phyloP scores from a whole-genome alignment of 2,113 vertebrate genomes.

The Nerophis lumbriciformis region DNA sequence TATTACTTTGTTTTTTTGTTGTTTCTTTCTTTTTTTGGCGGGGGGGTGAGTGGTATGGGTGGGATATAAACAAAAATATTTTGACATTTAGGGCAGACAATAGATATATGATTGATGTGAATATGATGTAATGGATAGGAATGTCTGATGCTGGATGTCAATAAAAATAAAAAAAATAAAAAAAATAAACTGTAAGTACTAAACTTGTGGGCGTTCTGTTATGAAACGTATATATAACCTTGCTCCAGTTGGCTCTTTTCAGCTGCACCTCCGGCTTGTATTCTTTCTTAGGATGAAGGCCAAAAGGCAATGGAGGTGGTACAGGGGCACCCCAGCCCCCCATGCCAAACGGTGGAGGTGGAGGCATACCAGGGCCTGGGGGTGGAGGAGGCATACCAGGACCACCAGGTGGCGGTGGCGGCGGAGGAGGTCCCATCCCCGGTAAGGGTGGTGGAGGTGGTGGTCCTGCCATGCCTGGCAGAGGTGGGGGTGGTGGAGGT shows the following conservation, averaged over 20 bases:
- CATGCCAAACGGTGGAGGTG: slow-evolving; percentile 64
- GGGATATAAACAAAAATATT: too few species aligned
- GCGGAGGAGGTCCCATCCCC: slow-evolving; percentile 52
- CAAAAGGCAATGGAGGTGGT: slow-evolving; percentile 68
- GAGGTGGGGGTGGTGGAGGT: slow-evolving; percentile 13
- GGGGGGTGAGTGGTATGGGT: too few species aligned
- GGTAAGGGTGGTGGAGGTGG: slow-evolving; percentile 16
- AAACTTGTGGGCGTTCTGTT: too few species aligned
- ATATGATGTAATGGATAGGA: too few species aligned
- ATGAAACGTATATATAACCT: slow-evolving; percentile 67
- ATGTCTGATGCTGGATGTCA: too few species aligned
- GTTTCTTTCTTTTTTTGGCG: too few species aligned
- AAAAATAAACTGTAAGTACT: too few species aligned
- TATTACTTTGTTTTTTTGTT: too few species aligned
- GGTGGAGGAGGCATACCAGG: slow-evolving; percentile 68
- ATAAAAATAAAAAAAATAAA: too few species aligned
- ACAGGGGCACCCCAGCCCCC: slow-evolving; percentile 53
- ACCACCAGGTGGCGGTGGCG: slow-evolving; percentile 65
- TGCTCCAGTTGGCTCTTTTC: slow-evolving; percentile 80
- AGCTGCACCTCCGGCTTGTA: slow-evolving; percentile 80
- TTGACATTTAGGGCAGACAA: too few species aligned
- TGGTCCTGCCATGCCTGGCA: slow-evolving; percentile 21
- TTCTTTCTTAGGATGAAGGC: slow-evolving; percentile 77
- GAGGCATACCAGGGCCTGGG: slow-evolving; percentile 39
- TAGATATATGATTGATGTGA: too few species aligned